These are phyloP conservation scores for Norana najaformis DNA, from an alignment of 2,888 invertebrate species.

Conservation along the genomic window DNA sequence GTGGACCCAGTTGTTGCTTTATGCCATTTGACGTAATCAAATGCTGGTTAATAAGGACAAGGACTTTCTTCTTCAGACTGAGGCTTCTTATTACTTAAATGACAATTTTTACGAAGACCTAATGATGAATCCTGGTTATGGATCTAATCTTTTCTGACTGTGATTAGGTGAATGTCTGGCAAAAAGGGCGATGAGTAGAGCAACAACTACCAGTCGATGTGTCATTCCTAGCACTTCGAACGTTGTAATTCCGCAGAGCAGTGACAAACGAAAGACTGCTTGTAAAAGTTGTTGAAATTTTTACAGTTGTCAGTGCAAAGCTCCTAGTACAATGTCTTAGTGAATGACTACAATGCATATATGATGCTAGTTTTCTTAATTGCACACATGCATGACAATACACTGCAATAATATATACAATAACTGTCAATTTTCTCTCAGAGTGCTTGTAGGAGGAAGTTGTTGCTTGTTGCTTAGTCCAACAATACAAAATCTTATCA, in stretches of 20 bases:
- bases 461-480: no score
- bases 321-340: conserved; percentile 2
- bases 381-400: no score
- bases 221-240: background rate
- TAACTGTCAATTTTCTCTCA: no score
- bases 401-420: no score
- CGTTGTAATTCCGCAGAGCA: background rate
- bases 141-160: background rate
- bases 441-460: no score
- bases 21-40: background rate
- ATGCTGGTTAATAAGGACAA: background rate
- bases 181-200: background rate
- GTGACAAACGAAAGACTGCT: background rate
- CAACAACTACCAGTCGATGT: background rate
- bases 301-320: background rate
- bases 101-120: background rate
- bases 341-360: background rate
- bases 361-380: background rate
- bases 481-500: no score
- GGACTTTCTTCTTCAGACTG: background rate
- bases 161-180: background rate
- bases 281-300: background rate
- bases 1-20: background rate
- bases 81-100: background rate
- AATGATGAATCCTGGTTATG: background rate